phyloP scores from a whole-genome alignment of 2,888 invertebrate species.

The Arge pagana region DNA sequence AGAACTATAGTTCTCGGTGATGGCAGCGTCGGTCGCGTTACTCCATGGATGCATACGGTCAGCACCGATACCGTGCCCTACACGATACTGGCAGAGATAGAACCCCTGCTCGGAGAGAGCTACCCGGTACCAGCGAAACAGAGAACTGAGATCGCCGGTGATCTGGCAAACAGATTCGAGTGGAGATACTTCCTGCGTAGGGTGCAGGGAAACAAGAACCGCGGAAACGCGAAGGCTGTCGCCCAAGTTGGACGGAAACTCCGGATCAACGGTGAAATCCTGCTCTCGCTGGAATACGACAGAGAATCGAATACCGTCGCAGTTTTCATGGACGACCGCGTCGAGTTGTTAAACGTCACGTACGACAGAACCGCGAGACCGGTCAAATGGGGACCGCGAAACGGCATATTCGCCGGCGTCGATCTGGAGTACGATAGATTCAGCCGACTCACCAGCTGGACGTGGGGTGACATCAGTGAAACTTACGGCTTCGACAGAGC shows the following conservation, averaged over 20 bases:
- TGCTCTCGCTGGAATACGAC: slow-evolving; percentile 90
- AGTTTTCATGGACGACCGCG: slow-evolving; percentile 85
- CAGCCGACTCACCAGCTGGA: slow-evolving; percentile 87
- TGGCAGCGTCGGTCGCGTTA: slow-evolving; percentile 78
- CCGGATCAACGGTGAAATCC: slow-evolving; percentile 88
- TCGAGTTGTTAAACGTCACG: slow-evolving; percentile 83
- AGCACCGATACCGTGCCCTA: slow-evolving; percentile 92
- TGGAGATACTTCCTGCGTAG: slow-evolving; percentile 92
- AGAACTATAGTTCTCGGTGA: slow-evolving; percentile 80
- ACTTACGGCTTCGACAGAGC: slow-evolving; percentile 89
- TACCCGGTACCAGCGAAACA: slow-evolving; percentile 92
- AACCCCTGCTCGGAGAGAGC: slow-evolving; percentile 85
- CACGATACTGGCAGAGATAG: slow-evolving; percentile 84
- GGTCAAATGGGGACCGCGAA: slow-evolving; percentile 82
- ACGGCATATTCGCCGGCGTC: slow-evolving; percentile 85
- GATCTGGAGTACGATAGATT: slow-evolving; percentile 91
- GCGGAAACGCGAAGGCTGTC: slow-evolving; percentile 66
- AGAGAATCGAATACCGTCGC: slow-evolving; percentile 83
- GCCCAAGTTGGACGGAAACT: slow-evolving; percentile 85
- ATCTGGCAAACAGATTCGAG: slow-evolving; percentile 90
- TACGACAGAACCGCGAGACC: slow-evolving; percentile 86
- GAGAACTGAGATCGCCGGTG: slow-evolving; percentile 86
- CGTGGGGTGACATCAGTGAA: slow-evolving; percentile 90
- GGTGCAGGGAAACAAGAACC: slow-evolving; percentile 63
- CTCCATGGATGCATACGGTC: slow-evolving; percentile 86